Evolutionary conservation across 92 coral and sea anemone genomes (phyloP), one percentile per base, ranked within the genome.

Genomic region (Pocillopora meandrina): DNA sequence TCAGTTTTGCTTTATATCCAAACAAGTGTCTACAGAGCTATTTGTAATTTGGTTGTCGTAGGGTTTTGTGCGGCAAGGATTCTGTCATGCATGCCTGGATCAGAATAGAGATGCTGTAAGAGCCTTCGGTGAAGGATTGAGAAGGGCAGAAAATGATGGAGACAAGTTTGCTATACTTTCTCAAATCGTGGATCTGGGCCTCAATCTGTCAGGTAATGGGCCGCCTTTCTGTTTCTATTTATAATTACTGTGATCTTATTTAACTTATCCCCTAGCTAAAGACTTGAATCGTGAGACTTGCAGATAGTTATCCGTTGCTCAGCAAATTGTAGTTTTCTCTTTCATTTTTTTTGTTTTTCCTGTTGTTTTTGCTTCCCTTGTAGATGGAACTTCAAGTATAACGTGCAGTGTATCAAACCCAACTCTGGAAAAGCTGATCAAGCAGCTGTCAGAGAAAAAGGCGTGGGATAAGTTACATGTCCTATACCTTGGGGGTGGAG

Each of bases 401-500:
- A 76, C 86, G 9, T 85, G 90, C 68, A 84, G 84, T 59, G 86
- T 93, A 23, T 98, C 97, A n/a, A 88, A 72, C 68, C 71, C 72
- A 73, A 68, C 84, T 60, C 79, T 96, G 47, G 86, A 87, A 63
- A 84, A 70, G 17, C 79, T 86, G 65, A 64, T 96, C 55, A 89
- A 81, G 69, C 93, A 92, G 58, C 79, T 86, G 33, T 79, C 74
- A 2, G 84, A 88, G 33, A 88, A 78, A 26, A 75, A 76, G 65
- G 87, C 93, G 47, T 95, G 98, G 98, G 92, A 92, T 31, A 78
- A 72, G 75, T 70, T 95, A 19, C 90, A 91, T 60, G 84, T 95
- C 0, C 82, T 93, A 33, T 89, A 91, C 79, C 84, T 93, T 16
- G 98, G 98, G 62, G 97, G 98, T 36, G 97, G 98, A 81, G 98